Base-by-base conservation (phyloP, 2,888 invertebrate genomes). In the Ctena decussata region DNA sequence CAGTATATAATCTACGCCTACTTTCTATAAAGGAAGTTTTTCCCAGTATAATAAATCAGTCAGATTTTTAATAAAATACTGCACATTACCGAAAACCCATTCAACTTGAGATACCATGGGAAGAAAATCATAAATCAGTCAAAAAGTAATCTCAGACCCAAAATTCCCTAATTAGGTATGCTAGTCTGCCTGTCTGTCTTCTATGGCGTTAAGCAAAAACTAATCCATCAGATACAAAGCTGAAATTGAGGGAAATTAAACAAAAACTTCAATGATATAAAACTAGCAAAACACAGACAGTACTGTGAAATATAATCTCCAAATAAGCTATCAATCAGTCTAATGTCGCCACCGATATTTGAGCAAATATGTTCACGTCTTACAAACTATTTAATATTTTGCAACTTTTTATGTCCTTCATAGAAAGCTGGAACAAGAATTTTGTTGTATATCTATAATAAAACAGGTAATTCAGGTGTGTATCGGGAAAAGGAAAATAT, bases 91-190 rank as follows among this genome's bases (percentile, higher is more conserved):
- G 72, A 76, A 70, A 76, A 74, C 80, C 76, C 70, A 65, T 84
- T 78, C 71, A 70, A 71, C 35, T 53, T 74, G 57, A 32, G 84
- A 82, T 82, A 83, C 84, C 84, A 89, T 80, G 83, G 78, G 57
- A 70, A 85, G 82, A 80, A 76, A 65, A 75, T 74, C 79, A 84
- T 89, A 89, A 89, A 86, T 85, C 82, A 82, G 70, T 87, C 87
- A 84, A 77, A 70, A 60, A 73, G 41, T 82, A 87, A 84, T 84
- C 82, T 82, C 80, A 69, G 39, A 73, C 81, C 83, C 71, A 77
- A 85, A 83, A 57, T 79, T 77, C 60, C 72, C 82, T 85, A 85
- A 85, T 88, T 85, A 84, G 82, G 82, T 84, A 86, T 86, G 77
- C 86, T 57, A 82, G 84, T 80, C 84, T 75, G 71, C 65, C 79